These are phyloP conservation scores for Drosophila maculinotata DNA, from an alignment of 2,888 invertebrate genomes.

Conservation along the genomic window DNA sequence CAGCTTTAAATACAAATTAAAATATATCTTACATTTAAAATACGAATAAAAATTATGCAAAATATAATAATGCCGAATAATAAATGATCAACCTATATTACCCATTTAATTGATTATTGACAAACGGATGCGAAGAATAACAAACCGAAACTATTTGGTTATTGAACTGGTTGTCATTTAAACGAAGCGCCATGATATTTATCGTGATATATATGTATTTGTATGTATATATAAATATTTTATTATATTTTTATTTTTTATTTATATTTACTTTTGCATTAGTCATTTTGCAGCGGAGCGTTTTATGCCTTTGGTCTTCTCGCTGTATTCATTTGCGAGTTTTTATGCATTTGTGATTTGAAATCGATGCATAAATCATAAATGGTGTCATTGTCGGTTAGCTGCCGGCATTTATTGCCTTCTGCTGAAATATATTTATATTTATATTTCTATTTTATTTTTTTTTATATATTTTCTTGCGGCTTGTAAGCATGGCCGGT, in stretches of 20 bases:
- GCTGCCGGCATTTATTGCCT: conserved; percentile 43
- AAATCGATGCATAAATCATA: conserved; percentile 77
- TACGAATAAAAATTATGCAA: too few relatives aligned
- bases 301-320: conserved; percentile 21
- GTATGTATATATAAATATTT: conserved; percentile 20
- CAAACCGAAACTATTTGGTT: conserved; percentile 61
- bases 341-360: conserved; percentile 58
- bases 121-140: conserved; percentile 34
- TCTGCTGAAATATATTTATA: background rate
- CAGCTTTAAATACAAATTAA: background rate
- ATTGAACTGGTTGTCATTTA: conserved; percentile 67
- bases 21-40: background rate
- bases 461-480: conserved; percentile 20
- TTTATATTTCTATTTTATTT: conserved; percentile 1
- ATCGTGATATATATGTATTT: conserved; percentile 51
- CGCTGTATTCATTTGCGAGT: conserved; percentile 38
- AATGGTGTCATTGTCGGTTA: conserved; percentile 63
- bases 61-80: background rate
- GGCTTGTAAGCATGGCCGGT: conserved; percentile 31
- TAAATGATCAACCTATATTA: conserved; percentile 11
- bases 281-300: conserved; percentile 20
- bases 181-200: conserved; percentile 60
- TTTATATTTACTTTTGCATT: conserved; percentile 34
- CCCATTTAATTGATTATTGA: conserved; percentile 22
- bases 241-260: conserved; percentile 30